Evolutionary conservation across 2,113 vertebrate genomes (phyloP), one percentile per base, ranked within the genome.

Genomic region (Lynx canadensis): DNA sequence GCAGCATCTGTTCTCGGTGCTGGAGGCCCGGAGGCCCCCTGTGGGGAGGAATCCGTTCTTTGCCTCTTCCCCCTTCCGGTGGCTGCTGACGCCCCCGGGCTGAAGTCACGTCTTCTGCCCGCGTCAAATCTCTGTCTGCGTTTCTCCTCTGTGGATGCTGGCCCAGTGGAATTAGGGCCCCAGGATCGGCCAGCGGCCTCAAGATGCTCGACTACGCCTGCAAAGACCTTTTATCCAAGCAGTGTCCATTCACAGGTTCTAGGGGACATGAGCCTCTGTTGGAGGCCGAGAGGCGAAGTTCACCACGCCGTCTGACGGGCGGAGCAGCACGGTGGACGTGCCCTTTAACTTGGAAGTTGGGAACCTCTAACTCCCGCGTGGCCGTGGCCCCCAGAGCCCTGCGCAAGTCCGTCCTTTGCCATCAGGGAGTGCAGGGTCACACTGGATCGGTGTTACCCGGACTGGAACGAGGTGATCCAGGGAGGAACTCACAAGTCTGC

Each of bases 371-470:
- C 45, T 48, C 12, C 5, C 48, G 25, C 9, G 50, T n/a, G 74
- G 31, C 33, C 1, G 25, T 29, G 65, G 14, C 31, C 31, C 13
- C 14, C 12, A 0, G 13, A 3, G 50, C 50, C 21, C 10, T 23
- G 29, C n/a, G 36, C n/a, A 33, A 25, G 52, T 8, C 69, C 15
- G 14, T 4, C 0, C 21, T 73, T 27, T 27, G 18, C 79, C 4
- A 7, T 68, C 18, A 14, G 10, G 48, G 7, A 38, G 1, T 4
- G 11, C 15, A 14, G 38, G 29, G 3, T 11, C 9, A 7, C 3
- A 4, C 2, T 3, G 10, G 31, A 50, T 50, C 1, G 0, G 25
- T 12, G 78, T 33, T 23, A 31, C 48, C 23, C 31, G 5, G 3
- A 8, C 81, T 4, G 60, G 15, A 4, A 45, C 31, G 12, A 23